phyloP scores from a whole-genome alignment of 64 coral and sea anemone species.

The Actinia tenebrosa region DNA sequence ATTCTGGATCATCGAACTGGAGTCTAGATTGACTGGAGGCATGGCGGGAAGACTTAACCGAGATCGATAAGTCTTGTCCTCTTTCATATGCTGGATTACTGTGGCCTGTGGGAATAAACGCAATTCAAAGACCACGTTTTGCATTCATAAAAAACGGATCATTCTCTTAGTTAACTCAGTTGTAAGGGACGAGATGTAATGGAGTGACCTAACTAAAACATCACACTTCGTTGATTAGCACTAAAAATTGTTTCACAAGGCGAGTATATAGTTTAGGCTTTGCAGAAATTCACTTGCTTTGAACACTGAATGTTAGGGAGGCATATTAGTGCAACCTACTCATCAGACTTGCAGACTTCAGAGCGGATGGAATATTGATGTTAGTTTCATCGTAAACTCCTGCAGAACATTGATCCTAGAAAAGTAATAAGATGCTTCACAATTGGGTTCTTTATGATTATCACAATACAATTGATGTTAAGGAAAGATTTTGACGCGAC shows the following conservation, averaged over 20 bases:
- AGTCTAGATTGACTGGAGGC: background rate
- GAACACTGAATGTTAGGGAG: too few species aligned
- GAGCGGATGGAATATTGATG: background rate
- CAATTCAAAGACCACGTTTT: background rate
- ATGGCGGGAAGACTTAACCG: background rate
- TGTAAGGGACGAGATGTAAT: too few species aligned
- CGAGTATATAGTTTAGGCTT: too few species aligned
- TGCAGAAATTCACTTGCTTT: too few species aligned
- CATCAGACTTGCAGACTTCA: background rate
- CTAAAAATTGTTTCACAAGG: too few species aligned
- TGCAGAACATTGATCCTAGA: conserved; percentile 14
- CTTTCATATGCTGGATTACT: conserved; percentile 18
- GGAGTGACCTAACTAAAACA: too few species aligned
- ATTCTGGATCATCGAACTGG: background rate
- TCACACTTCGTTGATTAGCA: too few species aligned
- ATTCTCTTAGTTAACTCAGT: background rate
- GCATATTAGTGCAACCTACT: background rate
- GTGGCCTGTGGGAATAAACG: background rate
- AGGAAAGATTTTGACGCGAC: background rate
- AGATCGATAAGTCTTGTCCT: conserved; percentile 3
- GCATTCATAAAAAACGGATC: background rate
- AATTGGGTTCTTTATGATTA: background rate
- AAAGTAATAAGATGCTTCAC: background rate
- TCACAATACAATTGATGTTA: background rate
- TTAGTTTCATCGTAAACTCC: background rate